Evolutionary conservation across 2,113 vertebrate genomes (phyloP).

Genomic region (Callaeas wilsoni): DNA sequence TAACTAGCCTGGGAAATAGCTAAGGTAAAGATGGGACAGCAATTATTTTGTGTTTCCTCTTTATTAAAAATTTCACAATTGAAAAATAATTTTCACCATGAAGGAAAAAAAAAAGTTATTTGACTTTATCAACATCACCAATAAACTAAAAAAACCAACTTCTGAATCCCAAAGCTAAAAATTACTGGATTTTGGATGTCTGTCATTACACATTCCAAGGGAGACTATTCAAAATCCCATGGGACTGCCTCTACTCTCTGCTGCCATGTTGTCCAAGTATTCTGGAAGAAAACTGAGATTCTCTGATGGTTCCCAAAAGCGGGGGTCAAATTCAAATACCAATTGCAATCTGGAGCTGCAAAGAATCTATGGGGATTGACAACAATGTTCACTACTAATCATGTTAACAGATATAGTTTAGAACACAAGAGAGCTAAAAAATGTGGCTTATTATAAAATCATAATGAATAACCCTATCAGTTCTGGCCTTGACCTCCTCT

Average conservation of each 20-base stretch:
- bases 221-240: neutral
- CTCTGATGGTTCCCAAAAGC: neutral
- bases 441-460: neutral
- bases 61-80: neutral
- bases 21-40: neutral
- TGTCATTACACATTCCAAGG: neutral
- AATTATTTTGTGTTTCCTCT: neutral
- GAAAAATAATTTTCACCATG: neutral
- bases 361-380: neutral
- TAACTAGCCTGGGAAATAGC: neutral
- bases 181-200: neutral
- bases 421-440: neutral
- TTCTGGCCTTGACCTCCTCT: neutral
- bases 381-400: neutral
- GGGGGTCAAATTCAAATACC: neutral
- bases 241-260: neutral
- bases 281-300: neutral
- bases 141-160: neutral
- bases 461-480: neutral
- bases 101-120: neutral
- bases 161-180: neutral
- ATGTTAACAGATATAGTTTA: neutral
- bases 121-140: neutral
- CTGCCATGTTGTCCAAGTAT: neutral
- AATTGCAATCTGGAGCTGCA: neutral